Base-by-base conservation (phyloP, 1,140 invertebrate species). In the Eumeta japonica region DNA sequence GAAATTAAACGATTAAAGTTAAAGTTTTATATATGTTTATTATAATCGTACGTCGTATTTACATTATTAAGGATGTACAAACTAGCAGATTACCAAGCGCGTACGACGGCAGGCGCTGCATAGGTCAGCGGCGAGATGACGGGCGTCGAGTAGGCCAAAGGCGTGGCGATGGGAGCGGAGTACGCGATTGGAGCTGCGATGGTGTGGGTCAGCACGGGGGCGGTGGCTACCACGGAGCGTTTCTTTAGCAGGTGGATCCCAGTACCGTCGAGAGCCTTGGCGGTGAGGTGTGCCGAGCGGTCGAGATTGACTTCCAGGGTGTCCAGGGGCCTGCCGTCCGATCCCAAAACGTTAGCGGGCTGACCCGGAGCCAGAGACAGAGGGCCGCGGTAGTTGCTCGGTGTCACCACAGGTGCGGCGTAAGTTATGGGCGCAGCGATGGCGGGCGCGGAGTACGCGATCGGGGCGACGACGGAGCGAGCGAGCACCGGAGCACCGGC, bases 241-340 rank as follows among this genome's bases (percentile, higher is more conserved):
- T 38, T 38, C 37, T 38, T 38, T 17, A 38, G 28, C 5, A 38
- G 10, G 28, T 38, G 37, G 28, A 38, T 10, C 11, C 28, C 28
- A 13, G 37, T 15, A 12, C 19, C 15, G 16, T 38, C 44, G 1
- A 63, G 41, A 19, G 60, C 52, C 41, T 64, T 62, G 12, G 61
- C 58, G 9, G 57, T 48, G 28, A 47, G 37, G 46, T 73, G 65
- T 36, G 68, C 62, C 10, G 68, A 58, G 36, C 72, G 65, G 47
- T 75, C 75, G 46, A 72, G 48, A 48, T 75, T 71, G 2, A 77
- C 75, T 19, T 70, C 70, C 43, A 67, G 46, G 40, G 72, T 66
- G 43, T 68, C 70, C 11, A 70, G 43, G 3, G 61, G 65, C 39
- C 55, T 53, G 49, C 66, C 63, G 36, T 64, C 58, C 18, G 61